These are phyloP conservation scores for Oryzias javanicus DNA, from an alignment of 2,113 vertebrate species.

Conservation along the genomic window DNA sequence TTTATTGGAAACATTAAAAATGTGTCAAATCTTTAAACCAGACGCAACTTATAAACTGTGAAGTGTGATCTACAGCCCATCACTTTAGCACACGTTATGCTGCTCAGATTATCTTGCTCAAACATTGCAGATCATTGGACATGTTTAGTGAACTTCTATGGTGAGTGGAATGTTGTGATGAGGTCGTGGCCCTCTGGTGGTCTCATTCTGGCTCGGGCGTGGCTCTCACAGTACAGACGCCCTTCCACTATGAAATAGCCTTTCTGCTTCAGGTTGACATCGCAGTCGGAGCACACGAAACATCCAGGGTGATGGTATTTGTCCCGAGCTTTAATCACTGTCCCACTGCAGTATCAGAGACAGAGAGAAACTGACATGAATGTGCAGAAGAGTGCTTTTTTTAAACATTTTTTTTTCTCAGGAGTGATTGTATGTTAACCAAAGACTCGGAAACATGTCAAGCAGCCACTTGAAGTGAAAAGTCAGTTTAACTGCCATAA, in stretches of 20 bases:
- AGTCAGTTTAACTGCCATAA: no score
- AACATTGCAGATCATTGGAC: constrained; percentile 19
- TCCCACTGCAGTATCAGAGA: constrained; percentile 76
- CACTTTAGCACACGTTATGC: constrained; percentile 5
- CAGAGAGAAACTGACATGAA: constrained; percentile 7
- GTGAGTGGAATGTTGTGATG: constrained; percentile 83
- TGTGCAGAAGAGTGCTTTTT: not conserved
- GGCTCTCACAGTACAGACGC: constrained; percentile 93
- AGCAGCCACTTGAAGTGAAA: no score
- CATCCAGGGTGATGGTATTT: constrained; percentile 93
- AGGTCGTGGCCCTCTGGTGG: constrained; percentile 92
- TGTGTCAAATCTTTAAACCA: no score
- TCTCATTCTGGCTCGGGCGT: constrained; percentile 86
- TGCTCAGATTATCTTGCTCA: constrained; percentile 9
- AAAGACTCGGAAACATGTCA: no score
- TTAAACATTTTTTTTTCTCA: not conserved
- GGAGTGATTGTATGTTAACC: no score
- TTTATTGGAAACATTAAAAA: no score
- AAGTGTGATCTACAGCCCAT: constrained; percentile 17
- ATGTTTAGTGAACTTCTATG: constrained; percentile 59
- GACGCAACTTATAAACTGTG: not conserved
- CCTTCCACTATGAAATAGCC: constrained; percentile 97
- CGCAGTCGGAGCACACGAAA: constrained; percentile 94
- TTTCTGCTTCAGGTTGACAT: constrained; percentile 94
- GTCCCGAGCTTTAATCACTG: constrained; percentile 93